Evolutionary conservation across 2,888 invertebrate species (phyloP), one percentile per base, ranked within the genome.

Genomic region (Diabrotica balteata): DNA sequence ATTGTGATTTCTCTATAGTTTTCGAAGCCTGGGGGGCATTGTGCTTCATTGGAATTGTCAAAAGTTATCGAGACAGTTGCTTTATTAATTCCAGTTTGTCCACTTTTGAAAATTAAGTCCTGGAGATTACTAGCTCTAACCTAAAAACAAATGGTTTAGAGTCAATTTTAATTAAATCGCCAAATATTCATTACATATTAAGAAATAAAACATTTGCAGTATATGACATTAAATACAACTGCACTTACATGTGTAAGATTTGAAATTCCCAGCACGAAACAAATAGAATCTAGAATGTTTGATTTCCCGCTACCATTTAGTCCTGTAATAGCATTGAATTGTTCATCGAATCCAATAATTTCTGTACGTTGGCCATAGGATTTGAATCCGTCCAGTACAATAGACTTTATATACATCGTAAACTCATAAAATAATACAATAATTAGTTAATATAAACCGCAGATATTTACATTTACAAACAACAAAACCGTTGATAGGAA

Each of bases 291-390:
- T 68, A 99, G 87, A 80, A 99, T 95, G 81, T 98, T 98, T 0
- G 97, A 98, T 85, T 98, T 98, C 47, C 98, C 98, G 73, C 95
- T 96, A 7, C 98, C 98, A 85, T 99, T 99, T 57, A 98, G 86
- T 0, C 98, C 99, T 10, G 98, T 98, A 63, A 99, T 98, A 5
- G 98, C 99, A 80, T 98, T 99, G 82, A 99, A 99, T 83, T 94
- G 90, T 0, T 89, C 89, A 86, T 99, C 98, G 82, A 99, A 98
- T 2, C 93, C 95, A 72, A 90, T 91, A 60, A 99, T 90, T 85
- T 96, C 96, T 0, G 96, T 96, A 74, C 95, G 87, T 75, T 93
- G 92, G 0, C 97, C 97, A 80, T 99, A 99, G 0, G 98, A 98
- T 85, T 99, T 99, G 82, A 99, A 99, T 55, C 99, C 99, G 80